Base-by-base conservation (phyloP, 1,140 invertebrate species). In the Drosophila teissieri region DNA sequence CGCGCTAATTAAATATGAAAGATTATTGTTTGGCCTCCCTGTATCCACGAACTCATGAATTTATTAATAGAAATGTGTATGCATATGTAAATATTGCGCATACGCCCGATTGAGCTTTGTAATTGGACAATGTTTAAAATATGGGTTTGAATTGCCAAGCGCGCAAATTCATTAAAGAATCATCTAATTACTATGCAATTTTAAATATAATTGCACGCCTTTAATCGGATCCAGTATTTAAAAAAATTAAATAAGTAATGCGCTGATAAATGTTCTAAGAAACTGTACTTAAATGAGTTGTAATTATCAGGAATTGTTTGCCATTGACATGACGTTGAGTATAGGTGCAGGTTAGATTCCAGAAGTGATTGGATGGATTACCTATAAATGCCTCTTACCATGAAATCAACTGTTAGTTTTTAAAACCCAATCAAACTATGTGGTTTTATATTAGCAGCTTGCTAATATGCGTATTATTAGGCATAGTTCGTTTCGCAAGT, bases 1-100 rank as follows among this genome's bases (percentile, higher is more conserved):
- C 96, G 82, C 94, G 94, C 95, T 97, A 91, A 80, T 82, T 73
- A 74, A 83, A 84, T 74, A 56, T 76, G 49, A 44, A 72, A 60
- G 36, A 22, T 62, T 56, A 72, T 42, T 40, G 51, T 49, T 65
- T 39, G 24, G 36, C 17, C 22, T 36, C 58, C 45, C 10, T 15
- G 12, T 34, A 19, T 11, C 22, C n/a, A 56, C 2, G 34, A 17
- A 15, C 24, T 2, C 17, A 36, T 58, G 11, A 37, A 57, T 55
- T 45, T 53, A 63, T 51, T 15, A 63, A 69, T 62, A 54, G 31
- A 57, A 73, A 64, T 65, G 15, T 24, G 34, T 31, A 34, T 51
- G 48, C 48, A 61, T 49, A 42, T 31, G 61, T 48, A 80, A 68
- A 80, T 77, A 69, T 58, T 61, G 49, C 57, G 65, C 24, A 73